Conservation (phyloP, 2,797 vertebrate genomes). For the Xenentodon cancila region DNA sequence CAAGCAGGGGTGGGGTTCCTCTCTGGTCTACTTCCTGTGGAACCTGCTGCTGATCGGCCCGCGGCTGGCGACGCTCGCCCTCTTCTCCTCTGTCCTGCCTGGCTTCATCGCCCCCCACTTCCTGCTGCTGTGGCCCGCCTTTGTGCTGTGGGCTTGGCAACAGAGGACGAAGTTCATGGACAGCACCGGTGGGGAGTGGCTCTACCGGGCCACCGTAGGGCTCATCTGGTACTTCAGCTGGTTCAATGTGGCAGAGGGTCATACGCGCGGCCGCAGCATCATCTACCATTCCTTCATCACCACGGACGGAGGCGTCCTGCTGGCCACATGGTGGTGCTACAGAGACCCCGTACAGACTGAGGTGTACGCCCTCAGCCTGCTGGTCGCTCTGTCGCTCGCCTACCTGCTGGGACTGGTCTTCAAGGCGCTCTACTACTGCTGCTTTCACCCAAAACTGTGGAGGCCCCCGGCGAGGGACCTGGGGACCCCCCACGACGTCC, state of each 20-base stretch:
- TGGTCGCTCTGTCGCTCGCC: slow-evolving; percentile 57
- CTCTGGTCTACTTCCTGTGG: slow-evolving; percentile 91
- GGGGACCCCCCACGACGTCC: slow-evolving; percentile 43
- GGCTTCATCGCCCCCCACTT: slow-evolving; percentile 82
- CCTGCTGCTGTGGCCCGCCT: slow-evolving; percentile 80
- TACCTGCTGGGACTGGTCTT: slow-evolving; percentile 85
- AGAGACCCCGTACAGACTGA: slow-evolving; percentile 52
- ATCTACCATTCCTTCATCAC: slow-evolving; percentile 89
- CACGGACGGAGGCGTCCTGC: slow-evolving; percentile 82
- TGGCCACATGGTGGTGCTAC: slow-evolving; percentile 80
- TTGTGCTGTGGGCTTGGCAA: slow-evolving; percentile 86
- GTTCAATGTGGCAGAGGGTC: slow-evolving; percentile 90
- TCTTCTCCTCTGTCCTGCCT: slow-evolving; percentile 87
- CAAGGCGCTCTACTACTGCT: slow-evolving; percentile 87
- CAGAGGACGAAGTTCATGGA: slow-evolving; percentile 93
- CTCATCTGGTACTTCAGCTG: slow-evolving; percentile 97
- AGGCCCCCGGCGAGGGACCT: slow-evolving; percentile 35
- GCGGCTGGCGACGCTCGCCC: slow-evolving; percentile 83
- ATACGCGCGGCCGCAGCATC: slow-evolving; percentile 81
- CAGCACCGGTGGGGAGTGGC: slow-evolving; percentile 79
- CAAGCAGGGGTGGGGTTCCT: slow-evolving; percentile 81
- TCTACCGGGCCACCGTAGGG: slow-evolving; percentile 89
- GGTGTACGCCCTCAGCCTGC: slow-evolving; percentile 50
- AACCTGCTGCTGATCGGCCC: slow-evolving; percentile 91
- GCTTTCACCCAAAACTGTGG: slow-evolving; percentile 86